Evolutionary conservation across 2,113 vertebrate genomes (phyloP).

Genomic region (Solea senegalensis): DNA sequence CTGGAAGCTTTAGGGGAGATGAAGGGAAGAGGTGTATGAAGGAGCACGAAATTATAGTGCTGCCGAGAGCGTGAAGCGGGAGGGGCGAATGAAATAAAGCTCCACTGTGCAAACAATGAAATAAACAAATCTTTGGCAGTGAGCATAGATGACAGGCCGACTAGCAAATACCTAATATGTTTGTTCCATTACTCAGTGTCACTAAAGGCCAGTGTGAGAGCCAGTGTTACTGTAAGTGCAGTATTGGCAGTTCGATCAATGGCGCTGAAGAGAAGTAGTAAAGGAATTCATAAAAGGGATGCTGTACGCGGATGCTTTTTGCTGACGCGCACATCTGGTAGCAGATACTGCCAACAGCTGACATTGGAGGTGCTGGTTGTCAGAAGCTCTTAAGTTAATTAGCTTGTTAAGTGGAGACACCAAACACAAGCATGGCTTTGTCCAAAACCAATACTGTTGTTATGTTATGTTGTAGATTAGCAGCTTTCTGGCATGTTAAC

Average conservation of each 20-base stretch:
- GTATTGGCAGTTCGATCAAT: constrained; percentile 72
- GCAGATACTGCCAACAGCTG: constrained; percentile 45
- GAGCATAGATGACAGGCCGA: constrained; percentile 43
- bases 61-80: constrained; percentile 30
- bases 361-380: constrained; percentile 62
- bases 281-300: constrained; percentile 47
- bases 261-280: constrained; percentile 50
- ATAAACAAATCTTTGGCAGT: constrained; percentile 49
- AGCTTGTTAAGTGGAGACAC: constrained; percentile 67
- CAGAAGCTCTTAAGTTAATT: constrained; percentile 73
- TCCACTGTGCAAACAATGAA: constrained; percentile 54
- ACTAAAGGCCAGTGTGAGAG: constrained; percentile 45
- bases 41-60: constrained; percentile 58
- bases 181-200: constrained; percentile 67
- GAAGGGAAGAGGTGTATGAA: constrained; percentile 60
- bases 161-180: constrained; percentile 63
- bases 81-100: constrained; percentile 31
- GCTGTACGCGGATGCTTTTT: constrained; percentile 28
- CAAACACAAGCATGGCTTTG: constrained; percentile 29
- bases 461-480: constrained; percentile 37
- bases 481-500: constrained; percentile 22
- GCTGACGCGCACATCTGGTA: constrained; percentile 62
- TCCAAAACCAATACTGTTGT: constrained; percentile 61
- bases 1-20: constrained; percentile 63
- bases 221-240: constrained; percentile 68